A percentile compares a stretch with the other conserved stretches of the same genome.
These are phyloP conservation scores for Pachypanchax playfairii DNA, from an alignment of 2,113 vertebrate species.

Conservation along the genomic window DNA sequence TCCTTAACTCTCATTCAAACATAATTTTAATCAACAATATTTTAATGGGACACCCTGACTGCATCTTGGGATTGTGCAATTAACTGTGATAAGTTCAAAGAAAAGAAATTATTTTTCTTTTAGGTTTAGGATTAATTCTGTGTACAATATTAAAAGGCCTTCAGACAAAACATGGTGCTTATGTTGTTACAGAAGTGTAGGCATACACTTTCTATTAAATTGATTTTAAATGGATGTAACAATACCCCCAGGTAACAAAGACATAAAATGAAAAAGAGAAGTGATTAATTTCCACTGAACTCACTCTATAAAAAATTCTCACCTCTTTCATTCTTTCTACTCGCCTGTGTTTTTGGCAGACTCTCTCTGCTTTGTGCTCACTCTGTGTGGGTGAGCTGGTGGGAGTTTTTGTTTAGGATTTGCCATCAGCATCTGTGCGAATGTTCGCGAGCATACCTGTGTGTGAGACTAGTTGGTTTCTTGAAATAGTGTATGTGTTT, in stretches of 20 bases:
- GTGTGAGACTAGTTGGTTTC: slow-evolving; percentile 18
- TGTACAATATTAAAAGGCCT: too few species aligned
- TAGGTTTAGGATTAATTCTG: too few species aligned
- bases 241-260: neutral
- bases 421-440: neutral
- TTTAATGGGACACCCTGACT: too few species aligned
- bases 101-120: too few species aligned
- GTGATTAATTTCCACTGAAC: neutral
- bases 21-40: too few species aligned
- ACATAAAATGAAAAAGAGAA: neutral
- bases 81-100: too few species aligned
- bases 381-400: slow-evolving; percentile 51
- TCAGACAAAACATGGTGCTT: too few species aligned
- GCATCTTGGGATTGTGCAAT: too few species aligned
- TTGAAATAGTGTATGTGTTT: slow-evolving; percentile 6
- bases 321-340: neutral
- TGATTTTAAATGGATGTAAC: too few species aligned
- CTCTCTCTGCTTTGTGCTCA: slow-evolving; percentile 12
- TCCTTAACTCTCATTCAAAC: too few species aligned
- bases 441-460: slow-evolving; percentile 3
- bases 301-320: neutral
- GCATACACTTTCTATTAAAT: too few species aligned
- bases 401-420: slow-evolving; percentile 46
- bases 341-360: slow-evolving; percentile 21
- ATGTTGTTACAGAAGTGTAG: too few species aligned